phyloP scores from a whole-genome alignment of 1,140 invertebrate genomes.

The Phymorhynchus buccinoides region DNA sequence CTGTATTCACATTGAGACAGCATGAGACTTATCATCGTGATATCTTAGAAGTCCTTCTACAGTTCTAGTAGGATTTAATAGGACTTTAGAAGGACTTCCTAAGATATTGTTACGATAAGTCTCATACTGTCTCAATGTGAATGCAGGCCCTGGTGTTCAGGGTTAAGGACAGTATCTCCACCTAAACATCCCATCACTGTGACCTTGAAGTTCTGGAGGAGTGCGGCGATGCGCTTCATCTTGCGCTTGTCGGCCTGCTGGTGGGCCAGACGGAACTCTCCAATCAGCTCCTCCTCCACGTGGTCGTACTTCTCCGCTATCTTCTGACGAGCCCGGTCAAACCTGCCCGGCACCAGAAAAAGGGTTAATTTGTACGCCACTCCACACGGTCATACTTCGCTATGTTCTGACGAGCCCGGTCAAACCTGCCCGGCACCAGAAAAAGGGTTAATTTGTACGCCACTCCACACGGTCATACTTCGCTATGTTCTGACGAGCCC shows the following conservation, averaged over 20 bases:
- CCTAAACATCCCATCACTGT: no score
- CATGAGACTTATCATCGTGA: no score
- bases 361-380: no score
- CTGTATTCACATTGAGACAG: no score
- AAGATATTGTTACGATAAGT: neutral
- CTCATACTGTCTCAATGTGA: no score
- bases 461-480: slow-evolving; percentile 98
- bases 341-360: slow-evolving; percentile 74
- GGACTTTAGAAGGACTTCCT: no score
- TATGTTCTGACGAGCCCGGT: slow-evolving; percentile 91
- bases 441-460: no score
- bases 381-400: slow-evolving; percentile 96
- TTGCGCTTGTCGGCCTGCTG: slow-evolving; percentile 85
- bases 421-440: slow-evolving; percentile 78
- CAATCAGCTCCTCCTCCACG: slow-evolving; percentile 92
- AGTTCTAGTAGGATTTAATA: no score
- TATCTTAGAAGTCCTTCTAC: no score
- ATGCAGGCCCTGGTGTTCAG: neutral
- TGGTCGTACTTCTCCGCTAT: slow-evolving; percentile 95
- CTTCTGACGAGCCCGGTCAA: slow-evolving; percentile 90
- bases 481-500: slow-evolving; percentile 89
- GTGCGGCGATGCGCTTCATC: slow-evolving; percentile 94
- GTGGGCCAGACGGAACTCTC: slow-evolving; percentile 93
- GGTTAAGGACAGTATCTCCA: no score
- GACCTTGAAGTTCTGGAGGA: slow-evolving; percentile 93